Evolutionary conservation across 2,113 vertebrate genomes (phyloP), one percentile per base, ranked within the genome.

Genomic region (Pluvianellus socialis): DNA sequence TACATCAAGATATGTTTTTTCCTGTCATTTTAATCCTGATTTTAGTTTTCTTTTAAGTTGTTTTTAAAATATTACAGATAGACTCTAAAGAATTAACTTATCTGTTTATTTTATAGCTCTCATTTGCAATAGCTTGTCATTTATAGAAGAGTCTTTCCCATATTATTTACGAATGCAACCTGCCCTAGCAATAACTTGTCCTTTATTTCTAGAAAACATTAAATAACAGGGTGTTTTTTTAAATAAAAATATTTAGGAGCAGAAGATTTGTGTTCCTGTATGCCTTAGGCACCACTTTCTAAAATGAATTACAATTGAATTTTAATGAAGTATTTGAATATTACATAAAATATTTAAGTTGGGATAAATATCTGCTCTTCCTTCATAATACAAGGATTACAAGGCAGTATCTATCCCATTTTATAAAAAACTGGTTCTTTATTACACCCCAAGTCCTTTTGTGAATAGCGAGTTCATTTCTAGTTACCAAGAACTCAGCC

Each of bases 161-260:
- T 42, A n/a, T 8, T 67, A 19, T 67, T 81, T 87, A 73, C 94
- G 47, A 94, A 87, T 89, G 12, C 15, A 94, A 70, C 12, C 14
- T 79, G 21, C 38, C 22, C 27, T 76, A 58, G 12, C 16, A 84
- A 73, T 53, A 93, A 16, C 11, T 79, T 45, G 6, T 7, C 14
- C 55, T 93, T 92, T 68, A 63, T 63, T 21, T 63, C 28, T 44
- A 45, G 21, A 72, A 81, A 87, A 52, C 7, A 52, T 83, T 79
- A 79, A 68, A 45, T 74, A 66, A 35, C 4, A 62, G 22, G 4
- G 1, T 35, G 12, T 0, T 0, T 0, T 56, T 66, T 56, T 17
- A 49, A 86, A 63, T 27, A 59, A 49, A 91, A 58, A 27, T 70
- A 26, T 59, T 83, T 63, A 66, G 49, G 17, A 88, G 7, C 14